Evolutionary conservation across 2,797 vertebrate genomes (phyloP), one percentile per base, ranked within the genome.

Genomic region (Benthosema pterotum): DNA sequence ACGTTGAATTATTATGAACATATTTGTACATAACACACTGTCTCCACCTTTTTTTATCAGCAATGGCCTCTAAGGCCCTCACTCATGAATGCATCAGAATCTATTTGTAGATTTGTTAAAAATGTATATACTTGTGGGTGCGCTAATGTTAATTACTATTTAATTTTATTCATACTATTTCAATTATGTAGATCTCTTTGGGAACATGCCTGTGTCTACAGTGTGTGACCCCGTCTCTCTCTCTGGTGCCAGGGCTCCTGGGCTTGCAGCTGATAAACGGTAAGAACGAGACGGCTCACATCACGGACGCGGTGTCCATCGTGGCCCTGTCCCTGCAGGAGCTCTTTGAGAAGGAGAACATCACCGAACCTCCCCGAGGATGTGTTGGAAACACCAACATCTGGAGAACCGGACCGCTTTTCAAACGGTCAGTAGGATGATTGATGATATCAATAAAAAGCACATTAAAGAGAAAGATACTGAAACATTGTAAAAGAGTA

Each of bases 301-400:
- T 96, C 86, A 92, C 92, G 2, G 95, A 96, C 0, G 95, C 95
- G 0, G 95, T 96, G 0, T 93, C 93, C 0, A 90, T 96, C 66
- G 94, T 95, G 70, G 94, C 94, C 3, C 94, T 95, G 88, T 95
- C 95, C 0, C 94, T 96, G 56, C 94, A 95, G 0, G 95, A 96
- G 72, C 83, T 96, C 47, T 95, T 95, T 64, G 95, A 96, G 83
- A 96, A 95, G 66, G 95, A 96, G 85, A 96, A 96, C 72, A 95
- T 95, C 84, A 96, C 95, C 0, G 95, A 95, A 79, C 95, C 95
- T 0, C 95, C 95, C 0, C 89, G 94, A 42, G 95, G 95, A 63
- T 96, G 95, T 1, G 95, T 96, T 69, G 95, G 95, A 48, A 96
- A 96, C 82, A 96, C 95, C 67, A 96, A 96, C 83, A 96, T 96